These are phyloP conservation scores for Acrossocheilus fasciatus DNA, from an alignment of 2,797 vertebrate genomes.

Conservation along the genomic window DNA sequence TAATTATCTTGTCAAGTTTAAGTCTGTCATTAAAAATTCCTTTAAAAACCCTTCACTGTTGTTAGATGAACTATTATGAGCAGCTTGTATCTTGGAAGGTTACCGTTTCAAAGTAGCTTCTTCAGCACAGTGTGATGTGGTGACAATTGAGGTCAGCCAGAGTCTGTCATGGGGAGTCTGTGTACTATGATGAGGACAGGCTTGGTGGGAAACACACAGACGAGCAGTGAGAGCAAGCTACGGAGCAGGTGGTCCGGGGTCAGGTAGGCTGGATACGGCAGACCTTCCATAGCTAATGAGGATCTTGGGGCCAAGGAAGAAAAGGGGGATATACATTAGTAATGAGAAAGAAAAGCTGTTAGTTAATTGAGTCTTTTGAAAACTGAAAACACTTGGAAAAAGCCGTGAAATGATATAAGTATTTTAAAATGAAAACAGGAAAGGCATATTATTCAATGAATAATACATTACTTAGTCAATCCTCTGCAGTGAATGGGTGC, in stretches of 20 bases:
- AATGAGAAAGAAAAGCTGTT: slow-evolving; percentile 20
- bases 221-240: slow-evolving; percentile 7
- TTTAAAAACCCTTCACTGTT: background rate
- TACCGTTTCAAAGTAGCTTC: background rate
- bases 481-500: background rate
- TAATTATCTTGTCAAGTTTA: slow-evolving; percentile 1
- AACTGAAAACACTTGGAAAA: background rate
- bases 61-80: slow-evolving; percentile 1
- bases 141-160: slow-evolving; percentile 25
- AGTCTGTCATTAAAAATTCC: background rate
- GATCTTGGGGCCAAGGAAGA: background rate
- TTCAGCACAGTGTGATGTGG: slow-evolving; percentile 6
- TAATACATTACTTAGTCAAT: background rate
- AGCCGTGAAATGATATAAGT: background rate
- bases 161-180: slow-evolving; percentile 2
- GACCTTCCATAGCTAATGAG: slow-evolving; percentile 32
- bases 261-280: slow-evolving; percentile 10
- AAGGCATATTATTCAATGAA: background rate
- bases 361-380: background rate
- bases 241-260: slow-evolving; percentile 28
- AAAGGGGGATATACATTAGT: slow-evolving; percentile 17
- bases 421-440: background rate
- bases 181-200: background rate
- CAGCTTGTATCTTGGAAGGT: background rate
- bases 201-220: slow-evolving; percentile 28